Evolutionary conservation across 2,113 vertebrate species (phyloP).

Genomic region (Cheirogaleus medius): DNA sequence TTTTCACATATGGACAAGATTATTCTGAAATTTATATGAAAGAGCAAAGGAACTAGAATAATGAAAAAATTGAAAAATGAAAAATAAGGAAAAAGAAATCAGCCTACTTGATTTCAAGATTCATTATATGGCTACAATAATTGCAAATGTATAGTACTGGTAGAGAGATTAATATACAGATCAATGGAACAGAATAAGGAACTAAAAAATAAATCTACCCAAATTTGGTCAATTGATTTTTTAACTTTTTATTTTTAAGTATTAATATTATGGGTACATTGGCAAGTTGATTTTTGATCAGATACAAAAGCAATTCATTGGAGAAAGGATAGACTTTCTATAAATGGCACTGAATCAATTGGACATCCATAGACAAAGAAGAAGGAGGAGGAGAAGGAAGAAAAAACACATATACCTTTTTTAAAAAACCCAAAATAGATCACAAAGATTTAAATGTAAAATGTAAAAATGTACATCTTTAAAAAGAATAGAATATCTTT

Average conservation of each 20-base stretch:
- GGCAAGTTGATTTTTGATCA: background rate
- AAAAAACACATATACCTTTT: background rate
- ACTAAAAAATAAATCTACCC: background rate
- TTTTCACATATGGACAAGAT: background rate
- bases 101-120: background rate
- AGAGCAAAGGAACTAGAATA: background rate
- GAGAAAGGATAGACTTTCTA: background rate
- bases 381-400: background rate
- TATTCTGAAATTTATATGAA: background rate
- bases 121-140: background rate
- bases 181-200: background rate
- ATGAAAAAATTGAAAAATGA: background rate
- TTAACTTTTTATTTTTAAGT: background rate
- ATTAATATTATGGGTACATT: too few species aligned
- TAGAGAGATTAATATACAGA: background rate
- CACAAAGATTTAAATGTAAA: background rate
- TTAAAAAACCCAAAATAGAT: background rate
- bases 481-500: background rate
- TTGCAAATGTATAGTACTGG: background rate
- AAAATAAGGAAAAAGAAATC: background rate
- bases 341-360: background rate
- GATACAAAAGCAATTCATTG: background rate
- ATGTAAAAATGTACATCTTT: background rate
- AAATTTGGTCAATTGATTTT: background rate
- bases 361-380: background rate